Conservation (phyloP, 2,113 vertebrate species). For the Ornithorhynchus anatinus region DNA sequence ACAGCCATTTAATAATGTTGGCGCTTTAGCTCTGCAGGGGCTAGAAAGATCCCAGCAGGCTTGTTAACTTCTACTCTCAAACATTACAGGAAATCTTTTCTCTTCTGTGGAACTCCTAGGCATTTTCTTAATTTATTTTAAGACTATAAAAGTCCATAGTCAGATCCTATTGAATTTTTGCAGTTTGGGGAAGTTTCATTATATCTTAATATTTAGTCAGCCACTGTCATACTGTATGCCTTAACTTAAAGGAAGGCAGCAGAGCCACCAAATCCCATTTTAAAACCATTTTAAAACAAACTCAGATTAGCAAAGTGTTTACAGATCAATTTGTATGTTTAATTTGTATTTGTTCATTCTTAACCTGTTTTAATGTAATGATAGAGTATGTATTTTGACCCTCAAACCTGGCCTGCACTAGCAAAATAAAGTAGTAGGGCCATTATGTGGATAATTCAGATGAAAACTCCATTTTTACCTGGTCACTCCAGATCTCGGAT, state of each 20-base stretch:
- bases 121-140: constrained; percentile 74
- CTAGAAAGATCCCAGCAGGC: constrained; percentile 78
- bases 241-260: not conserved
- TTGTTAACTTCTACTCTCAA: constrained; percentile 77
- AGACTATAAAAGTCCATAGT: constrained; percentile 57
- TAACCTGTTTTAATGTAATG: too few species aligned
- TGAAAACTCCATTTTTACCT: too few species aligned
- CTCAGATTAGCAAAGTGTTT: too few species aligned
- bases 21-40: constrained; percentile 75
- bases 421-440: too few species aligned
- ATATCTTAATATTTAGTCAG: constrained; percentile 27
- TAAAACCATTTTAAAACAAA: too few species aligned
- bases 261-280: constrained; percentile 16
- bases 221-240: not conserved
- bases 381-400: too few species aligned
- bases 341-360: too few species aligned
- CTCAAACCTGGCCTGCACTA: too few species aligned
- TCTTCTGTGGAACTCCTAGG: constrained; percentile 58
- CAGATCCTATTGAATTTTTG: constrained; percentile 45
- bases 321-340: too few species aligned
- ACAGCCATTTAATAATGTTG: constrained; percentile 78
- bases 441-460: too few species aligned
- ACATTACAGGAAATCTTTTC: constrained; percentile 74
- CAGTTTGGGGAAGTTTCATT: constrained; percentile 32
- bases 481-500: too few species aligned